Conservation (phyloP, 2,113 vertebrate species). For the Leptodactylus fuscus region DNA sequence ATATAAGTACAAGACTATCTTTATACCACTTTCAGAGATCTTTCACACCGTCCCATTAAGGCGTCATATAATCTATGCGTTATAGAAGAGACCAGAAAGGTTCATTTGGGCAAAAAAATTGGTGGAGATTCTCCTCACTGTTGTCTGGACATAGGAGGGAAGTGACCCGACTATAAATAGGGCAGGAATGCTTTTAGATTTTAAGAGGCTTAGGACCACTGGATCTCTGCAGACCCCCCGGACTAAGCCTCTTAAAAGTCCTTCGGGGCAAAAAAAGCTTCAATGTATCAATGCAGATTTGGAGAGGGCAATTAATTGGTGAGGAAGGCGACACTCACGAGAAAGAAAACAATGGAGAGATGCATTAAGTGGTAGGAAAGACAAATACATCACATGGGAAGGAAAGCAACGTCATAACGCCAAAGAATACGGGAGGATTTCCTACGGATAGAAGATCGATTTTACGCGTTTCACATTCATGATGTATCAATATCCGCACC, state of each 20-base stretch:
- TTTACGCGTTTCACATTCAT: too few relatives aligned
- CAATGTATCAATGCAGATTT: conserved; percentile 34
- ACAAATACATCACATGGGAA: not conserved
- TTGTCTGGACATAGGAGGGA: conserved; percentile 55
- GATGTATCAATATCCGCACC: too few relatives aligned
- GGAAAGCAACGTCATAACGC: not conserved
- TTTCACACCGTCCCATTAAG: not conserved
- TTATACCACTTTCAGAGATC: too few relatives aligned
- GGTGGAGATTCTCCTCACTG: conserved; percentile 14
- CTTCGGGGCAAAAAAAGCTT: conserved; percentile 49
- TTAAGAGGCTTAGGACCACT: conserved; percentile 56
- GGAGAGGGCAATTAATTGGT: conserved; percentile 21
- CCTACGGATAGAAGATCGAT: not conserved
- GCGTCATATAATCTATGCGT: not conserved
- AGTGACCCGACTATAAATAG: conserved; percentile 54
- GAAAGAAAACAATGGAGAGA: conserved; percentile 8
- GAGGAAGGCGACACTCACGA: conserved; percentile 18
- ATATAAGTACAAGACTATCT: too few relatives aligned
- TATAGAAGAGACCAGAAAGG: not conserved
- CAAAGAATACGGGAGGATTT: not conserved
- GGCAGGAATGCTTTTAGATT: conserved; percentile 56
- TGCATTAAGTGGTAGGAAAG: not conserved
- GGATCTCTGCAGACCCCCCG: conserved; percentile 27
- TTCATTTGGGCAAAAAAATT: not conserved
- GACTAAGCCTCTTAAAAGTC: conserved; percentile 48